Base-by-base conservation (phyloP, 2,797 vertebrate species). In the Graptemys geographica region DNA sequence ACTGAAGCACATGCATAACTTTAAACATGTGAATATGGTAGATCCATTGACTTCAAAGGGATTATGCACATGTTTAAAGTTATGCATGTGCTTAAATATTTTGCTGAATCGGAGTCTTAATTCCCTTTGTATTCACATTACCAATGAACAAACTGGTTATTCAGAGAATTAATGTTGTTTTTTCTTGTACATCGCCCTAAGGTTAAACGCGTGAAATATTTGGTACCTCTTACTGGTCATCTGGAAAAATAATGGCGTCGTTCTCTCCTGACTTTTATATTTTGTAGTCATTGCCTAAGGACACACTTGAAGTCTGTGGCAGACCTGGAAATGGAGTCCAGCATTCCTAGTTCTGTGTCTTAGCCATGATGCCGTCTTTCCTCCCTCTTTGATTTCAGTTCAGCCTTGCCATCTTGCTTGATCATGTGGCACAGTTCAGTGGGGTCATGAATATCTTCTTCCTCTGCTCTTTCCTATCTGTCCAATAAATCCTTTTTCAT, bases 51-150 rank as follows among this genome's bases (percentile, higher is more conserved):
- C 94, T 96, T 95, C 81, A 86, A 72, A 92, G 83, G 86, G 87
- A 79, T 15, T 88, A 89, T 93, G n/a, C 93, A 92, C 96, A 94
- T 94, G 93, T 93, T 23, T 96, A 37, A 37, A 94, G 81, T 93
- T 95, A 91, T 49, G 80, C 23, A 56, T 91, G 51, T 90, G 86
- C 79, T 96, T 91, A 88, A 87, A 88, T 87, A 87, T 56, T 94
- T 96, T 90, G 82, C 84, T 93, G 65, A 90, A 89, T 93, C 86
- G 93, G 84, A 72, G 86, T 90, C 90, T 86, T 92, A 94, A 94
- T 92, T 96, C 95, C 91, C 52, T 91, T 83, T 79, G n/a, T 53
- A 37, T 90, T 94, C 84, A 88, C 83, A 93, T 91, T 92, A 81
- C 86, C 52, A 19, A 37, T 76, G 69, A 92, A 44, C 82, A 65